Conservation (phyloP, 2,113 vertebrate genomes). For the Genyomyrus donnyi region DNA sequence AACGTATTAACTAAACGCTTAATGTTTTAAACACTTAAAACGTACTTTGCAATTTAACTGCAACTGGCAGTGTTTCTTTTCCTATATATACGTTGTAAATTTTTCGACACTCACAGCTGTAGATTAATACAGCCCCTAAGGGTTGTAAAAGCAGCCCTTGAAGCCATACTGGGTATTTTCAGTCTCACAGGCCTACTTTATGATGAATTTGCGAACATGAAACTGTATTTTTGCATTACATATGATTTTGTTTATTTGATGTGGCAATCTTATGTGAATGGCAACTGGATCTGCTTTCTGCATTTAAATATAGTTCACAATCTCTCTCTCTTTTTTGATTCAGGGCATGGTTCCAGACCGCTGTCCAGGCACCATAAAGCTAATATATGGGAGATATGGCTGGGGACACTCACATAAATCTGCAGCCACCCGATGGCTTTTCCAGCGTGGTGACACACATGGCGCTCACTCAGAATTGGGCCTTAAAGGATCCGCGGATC, state of each 20-base stretch:
- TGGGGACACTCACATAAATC: conserved; percentile 15
- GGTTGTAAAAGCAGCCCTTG: not conserved
- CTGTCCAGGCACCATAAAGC: conserved; percentile 1
- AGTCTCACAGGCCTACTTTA: not conserved
- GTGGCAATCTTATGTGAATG: not conserved
- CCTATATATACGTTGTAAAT: not conserved
- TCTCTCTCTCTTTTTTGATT: not conserved
- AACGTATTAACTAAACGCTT: not conserved
- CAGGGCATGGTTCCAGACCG: conserved; percentile 6
- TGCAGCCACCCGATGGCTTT: not conserved
- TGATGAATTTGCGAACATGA: not conserved
- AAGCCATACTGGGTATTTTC: not conserved
- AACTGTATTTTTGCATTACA: not conserved
- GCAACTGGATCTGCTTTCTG: not conserved
- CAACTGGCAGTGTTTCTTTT: not conserved
- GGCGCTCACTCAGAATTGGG: not conserved
- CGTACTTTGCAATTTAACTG: not conserved
- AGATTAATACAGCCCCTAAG: not conserved
- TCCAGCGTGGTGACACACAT: not conserved
- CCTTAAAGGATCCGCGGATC: not conserved
- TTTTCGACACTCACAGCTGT: not conserved
- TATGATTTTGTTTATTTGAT: not conserved
- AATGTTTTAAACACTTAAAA: not conserved
- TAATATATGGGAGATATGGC: conserved; percentile 7
- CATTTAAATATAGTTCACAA: conserved; percentile 21